These are phyloP conservation scores for Thera obeliscata DNA, from an alignment of 2,888 invertebrate genomes.

Conservation along the genomic window DNA sequence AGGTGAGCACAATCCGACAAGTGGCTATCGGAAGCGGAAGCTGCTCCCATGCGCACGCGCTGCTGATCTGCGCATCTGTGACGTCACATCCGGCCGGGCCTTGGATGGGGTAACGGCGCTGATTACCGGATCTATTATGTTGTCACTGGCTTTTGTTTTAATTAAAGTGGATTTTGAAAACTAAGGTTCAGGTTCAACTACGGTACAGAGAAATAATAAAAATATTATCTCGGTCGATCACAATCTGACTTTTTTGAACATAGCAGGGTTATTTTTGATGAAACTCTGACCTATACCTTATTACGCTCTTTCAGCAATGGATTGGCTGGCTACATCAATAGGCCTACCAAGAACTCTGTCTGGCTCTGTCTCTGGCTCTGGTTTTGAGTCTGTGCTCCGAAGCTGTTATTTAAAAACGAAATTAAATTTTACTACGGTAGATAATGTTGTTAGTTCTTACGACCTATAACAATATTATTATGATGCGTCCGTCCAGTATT, in stretches of 20 bases:
- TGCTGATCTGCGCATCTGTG: conserved; percentile 52
- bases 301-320: too few species aligned
- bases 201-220: too few species aligned
- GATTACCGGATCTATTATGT: conserved; percentile 43
- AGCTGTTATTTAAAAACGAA: conserved; percentile 17
- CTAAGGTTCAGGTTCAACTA: too few species aligned
- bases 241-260: too few species aligned
- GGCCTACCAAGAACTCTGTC: too few species aligned
- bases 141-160: not conserved
- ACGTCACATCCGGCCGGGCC: conserved; percentile 66
- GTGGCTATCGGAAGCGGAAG: conserved; percentile 78
- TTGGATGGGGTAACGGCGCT: conserved; percentile 55
- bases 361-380: too few species aligned
- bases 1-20: conserved; percentile 51
- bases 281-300: too few species aligned
- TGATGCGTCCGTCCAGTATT: conserved; percentile 25
- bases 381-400: conserved; percentile 6
- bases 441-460: conserved; percentile 17
- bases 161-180: not conserved
- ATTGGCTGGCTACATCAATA: not conserved
- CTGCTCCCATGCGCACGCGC: conserved; percentile 70
- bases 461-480: conserved; percentile 31
- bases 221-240: too few species aligned
- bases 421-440: conserved; percentile 25
- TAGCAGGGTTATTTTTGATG: too few species aligned